Evolutionary conservation across 2,888 invertebrate genomes (phyloP), one percentile per base, ranked within the genome.

Genomic region (Subacronicta megacephala): DNA sequence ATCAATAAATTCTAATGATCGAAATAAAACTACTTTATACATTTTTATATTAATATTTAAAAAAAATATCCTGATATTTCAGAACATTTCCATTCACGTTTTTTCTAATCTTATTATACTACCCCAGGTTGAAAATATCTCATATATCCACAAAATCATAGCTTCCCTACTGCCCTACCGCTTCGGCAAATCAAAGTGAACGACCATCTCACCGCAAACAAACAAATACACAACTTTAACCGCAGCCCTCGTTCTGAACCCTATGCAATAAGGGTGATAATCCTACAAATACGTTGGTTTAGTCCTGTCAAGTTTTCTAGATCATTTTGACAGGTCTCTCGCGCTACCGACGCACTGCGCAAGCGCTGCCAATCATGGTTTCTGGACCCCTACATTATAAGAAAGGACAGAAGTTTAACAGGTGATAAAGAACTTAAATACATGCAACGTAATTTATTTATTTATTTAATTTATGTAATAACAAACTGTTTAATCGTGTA

Each of bases 301-400:
- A 52, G 57, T 41, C 52, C 83, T 82, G 86, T 85, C 86, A 84
- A 61, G 72, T 78, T 62, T 64, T 65, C 77, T 70, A 76, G 83
- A 83, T 83, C 78, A 87, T 86, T 89, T 90, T 85, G 91, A 90
- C 91, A 89, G 87, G 88, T 88, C 87, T 85, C 89, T 89, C 90
- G 88, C 87, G 90, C 90, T 90, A 90, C 90, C 77, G 87, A 80
- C 68, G 60, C 62, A 56, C 51, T 60, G 36, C 58, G 54, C 63
- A 57, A 45, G 67, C 74, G 71, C 81, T 82, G 85, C 79, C 85
- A 84, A 72, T 86, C 87, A 84, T 60, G 51, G 65, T 73, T 72
- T 81, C 79, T 80, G 78, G 75, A 17, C 35, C n/a, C 12, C 26
- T 38, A 38, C 5, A 2, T 1, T 0, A 20, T 17, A 52, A 40